phyloP scores from a whole-genome alignment of 1,140 invertebrate species.

The Nasonia vitripennis region DNA sequence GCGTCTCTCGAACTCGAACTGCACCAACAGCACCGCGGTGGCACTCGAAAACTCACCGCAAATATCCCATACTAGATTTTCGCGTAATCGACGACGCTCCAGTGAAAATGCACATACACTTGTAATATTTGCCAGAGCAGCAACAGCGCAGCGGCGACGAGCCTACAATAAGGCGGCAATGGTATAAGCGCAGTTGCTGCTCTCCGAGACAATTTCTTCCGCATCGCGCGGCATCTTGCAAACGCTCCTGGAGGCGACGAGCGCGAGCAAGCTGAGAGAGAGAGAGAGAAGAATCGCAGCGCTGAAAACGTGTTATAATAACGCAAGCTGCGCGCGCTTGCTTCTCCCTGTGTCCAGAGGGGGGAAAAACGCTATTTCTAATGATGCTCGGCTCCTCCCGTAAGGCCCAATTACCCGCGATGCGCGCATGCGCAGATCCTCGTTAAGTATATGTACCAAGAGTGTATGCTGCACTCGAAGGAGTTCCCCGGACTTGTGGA shows the following conservation, averaged over 20 bases:
- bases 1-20: neutral
- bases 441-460: neutral
- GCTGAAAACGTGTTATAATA: neutral
- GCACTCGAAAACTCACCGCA: neutral
- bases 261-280: neutral
- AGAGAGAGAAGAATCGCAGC: neutral
- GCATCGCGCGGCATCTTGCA: slow-evolving; percentile 46
- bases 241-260: slow-evolving; percentile 7
- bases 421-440: neutral
- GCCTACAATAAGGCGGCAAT: neutral
- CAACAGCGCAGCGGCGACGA: too few relatives aligned
- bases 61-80: neutral
- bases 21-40: too few relatives aligned
- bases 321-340: neutral
- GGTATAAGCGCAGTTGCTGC: neutral
- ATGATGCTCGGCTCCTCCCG: neutral
- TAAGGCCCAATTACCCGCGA: neutral
- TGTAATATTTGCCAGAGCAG: neutral
- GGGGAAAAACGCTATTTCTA: slow-evolving; percentile 6
- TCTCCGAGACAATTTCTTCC: slow-evolving; percentile 37
- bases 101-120: neutral
- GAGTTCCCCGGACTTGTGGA: neutral
- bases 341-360: neutral
- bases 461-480: neutral
- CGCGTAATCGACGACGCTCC: slow-evolving; percentile 4